Conservation (phyloP, 2,113 vertebrate species). For the Forbesichthys agassizii region DNA sequence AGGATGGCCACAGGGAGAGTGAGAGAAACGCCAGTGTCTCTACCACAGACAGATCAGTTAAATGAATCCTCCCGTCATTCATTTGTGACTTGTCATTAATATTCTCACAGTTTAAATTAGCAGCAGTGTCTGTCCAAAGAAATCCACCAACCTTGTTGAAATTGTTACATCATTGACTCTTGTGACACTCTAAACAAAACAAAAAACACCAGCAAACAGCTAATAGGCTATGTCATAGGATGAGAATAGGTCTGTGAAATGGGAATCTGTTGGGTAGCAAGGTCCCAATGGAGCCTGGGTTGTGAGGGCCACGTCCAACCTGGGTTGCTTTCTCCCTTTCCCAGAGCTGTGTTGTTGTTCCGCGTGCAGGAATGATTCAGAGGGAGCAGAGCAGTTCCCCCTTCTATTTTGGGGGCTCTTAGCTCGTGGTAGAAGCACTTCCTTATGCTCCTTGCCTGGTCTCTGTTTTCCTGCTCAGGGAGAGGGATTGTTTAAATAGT, state of each 20-base stretch:
- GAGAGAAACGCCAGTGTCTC: no score
- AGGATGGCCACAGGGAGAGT: no score
- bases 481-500: not conserved
- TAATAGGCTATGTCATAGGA: not conserved
- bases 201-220: not conserved
- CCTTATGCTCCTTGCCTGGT: conserved; percentile 26
- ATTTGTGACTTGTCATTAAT: no score
- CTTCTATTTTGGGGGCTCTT: conserved; percentile 61
- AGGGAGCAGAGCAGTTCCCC: conserved; percentile 58
- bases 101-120: no score
- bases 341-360: conserved; percentile 26
- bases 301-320: not conserved
- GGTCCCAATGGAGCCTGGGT: no score
- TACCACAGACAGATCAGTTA: no score
- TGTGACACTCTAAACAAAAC: no score
- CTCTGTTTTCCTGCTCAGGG: conserved; percentile 21
- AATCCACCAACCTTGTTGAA: not conserved
- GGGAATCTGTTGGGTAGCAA: not conserved
- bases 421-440: conserved; percentile 59
- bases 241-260: not conserved
- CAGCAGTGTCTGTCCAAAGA: not conserved
- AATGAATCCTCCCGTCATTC: no score
- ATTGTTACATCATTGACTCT: not conserved
- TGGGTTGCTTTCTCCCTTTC: not conserved
- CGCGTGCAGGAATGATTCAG: conserved; percentile 38